Base-by-base conservation (phyloP, 2,113 vertebrate genomes). In the Sardina pilchardus region DNA sequence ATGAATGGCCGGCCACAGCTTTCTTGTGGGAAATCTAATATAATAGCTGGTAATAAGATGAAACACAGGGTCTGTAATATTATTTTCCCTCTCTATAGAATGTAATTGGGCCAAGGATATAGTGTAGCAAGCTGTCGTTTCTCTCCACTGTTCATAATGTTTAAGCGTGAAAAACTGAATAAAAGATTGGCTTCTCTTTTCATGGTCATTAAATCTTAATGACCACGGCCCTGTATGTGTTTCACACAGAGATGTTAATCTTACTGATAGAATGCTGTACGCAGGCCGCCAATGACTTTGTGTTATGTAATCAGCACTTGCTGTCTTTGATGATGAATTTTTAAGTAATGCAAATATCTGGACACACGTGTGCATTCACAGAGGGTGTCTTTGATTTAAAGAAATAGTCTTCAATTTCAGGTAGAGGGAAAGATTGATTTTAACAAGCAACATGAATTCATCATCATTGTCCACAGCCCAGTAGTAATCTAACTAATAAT, bases 1-100 rank as follows among this genome's bases (percentile, higher is more conserved):
- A 82, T 67, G 81, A 80, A 85, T 78, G 59, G 78, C 44, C 39
- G 59, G 83, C 42, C 39, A 45, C 85, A 53, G 81, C 78, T 82
- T 43, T 84, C 39, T 82, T 63, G 84, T 67, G 59, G 42, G 83
- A 42, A 67, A 82, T 78, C 85, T 82, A 45, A 82, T 84, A 84
- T 42, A 85, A 43, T n/a, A 85, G 81, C 17, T 81, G 4, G 39
- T 39, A 86, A 84, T 85, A 67, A 30, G 71, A 78, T 36, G 30
- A 78, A 78, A 78, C 30, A 78, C 14, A 14, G 14, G 26, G 71
- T 78, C 30, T 78, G 71, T 78, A 39, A 78, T 78, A 78, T 36
- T 17, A 30, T 17, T 36, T 78, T 30, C 34, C 71, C 4, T 34
- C 10, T 78, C 34, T 36, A 78, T 34, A 78, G 14, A 78, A 78